Percentiles rank a stretch among this genome's conserved stretches.
These are phyloP conservation scores for Peromyscus nudipes DNA, from an alignment of 2,797 vertebrate genomes.

Conservation along the genomic window DNA sequence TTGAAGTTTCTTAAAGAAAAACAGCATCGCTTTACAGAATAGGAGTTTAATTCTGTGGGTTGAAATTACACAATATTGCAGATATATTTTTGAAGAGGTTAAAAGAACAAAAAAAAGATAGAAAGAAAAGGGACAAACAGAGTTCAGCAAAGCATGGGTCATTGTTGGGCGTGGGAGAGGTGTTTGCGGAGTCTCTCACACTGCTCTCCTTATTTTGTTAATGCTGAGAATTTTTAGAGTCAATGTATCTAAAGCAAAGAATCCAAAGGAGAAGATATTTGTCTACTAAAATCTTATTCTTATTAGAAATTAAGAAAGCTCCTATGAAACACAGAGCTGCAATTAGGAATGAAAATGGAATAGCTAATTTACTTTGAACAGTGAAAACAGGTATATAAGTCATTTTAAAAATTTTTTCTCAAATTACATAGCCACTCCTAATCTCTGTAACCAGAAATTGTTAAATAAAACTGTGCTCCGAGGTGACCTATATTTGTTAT, in stretches of 20 bases:
- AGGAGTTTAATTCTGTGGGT: background rate
- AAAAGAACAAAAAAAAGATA: background rate
- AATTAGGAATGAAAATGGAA: background rate
- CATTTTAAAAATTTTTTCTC: slow-evolving; percentile 47
- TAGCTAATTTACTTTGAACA: slow-evolving; percentile 68
- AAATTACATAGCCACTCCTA: background rate
- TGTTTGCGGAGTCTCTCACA: background rate
- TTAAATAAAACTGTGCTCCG: slow-evolving; percentile 5
- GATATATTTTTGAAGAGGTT: background rate
- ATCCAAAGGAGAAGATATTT: background rate
- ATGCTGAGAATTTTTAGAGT: background rate
- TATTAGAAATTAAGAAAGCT: slow-evolving; percentile 33
- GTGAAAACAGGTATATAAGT: slow-evolving; percentile 24
- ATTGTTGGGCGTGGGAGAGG: background rate
- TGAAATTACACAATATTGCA: background rate
- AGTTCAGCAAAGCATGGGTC: background rate
- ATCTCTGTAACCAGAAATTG: slow-evolving; percentile 43
- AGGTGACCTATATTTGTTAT: slow-evolving; percentile 66
- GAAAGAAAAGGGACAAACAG: background rate
- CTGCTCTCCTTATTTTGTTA: background rate
- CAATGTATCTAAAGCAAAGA: slow-evolving; percentile 11
- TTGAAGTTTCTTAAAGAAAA: background rate
- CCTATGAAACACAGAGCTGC: slow-evolving; percentile 60
- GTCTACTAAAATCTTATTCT: slow-evolving; percentile 29
- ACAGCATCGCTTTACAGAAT: background rate